Evolutionary conservation across 2,113 vertebrate genomes (phyloP).

Genomic region (Zosterops pallidus): DNA sequence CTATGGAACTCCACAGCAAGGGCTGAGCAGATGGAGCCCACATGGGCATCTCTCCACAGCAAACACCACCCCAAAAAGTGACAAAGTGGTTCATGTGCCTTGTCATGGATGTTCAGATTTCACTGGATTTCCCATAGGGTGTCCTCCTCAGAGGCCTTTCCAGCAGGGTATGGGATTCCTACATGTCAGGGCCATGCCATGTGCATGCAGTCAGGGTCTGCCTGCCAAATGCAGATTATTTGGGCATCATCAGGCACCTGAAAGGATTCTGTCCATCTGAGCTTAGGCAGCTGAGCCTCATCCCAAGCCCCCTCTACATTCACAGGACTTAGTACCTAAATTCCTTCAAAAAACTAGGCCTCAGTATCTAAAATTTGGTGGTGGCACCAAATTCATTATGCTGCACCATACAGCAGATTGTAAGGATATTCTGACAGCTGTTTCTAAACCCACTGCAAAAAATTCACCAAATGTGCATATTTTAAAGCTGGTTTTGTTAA

Average conservation of each 20-base stretch:
- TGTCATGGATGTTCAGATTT: accelerated
- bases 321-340: not conserved
- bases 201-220: not conserved
- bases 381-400: not conserved
- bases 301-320: not conserved
- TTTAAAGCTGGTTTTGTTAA: not conserved
- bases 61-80: not conserved
- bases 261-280: not conserved
- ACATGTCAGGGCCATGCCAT: accelerated
- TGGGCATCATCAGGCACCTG: not conserved
- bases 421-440: not conserved
- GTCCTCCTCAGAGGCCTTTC: not conserved
- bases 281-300: not conserved
- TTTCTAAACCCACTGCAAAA: not conserved
- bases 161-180: not conserved
- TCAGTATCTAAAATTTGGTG: not conserved
- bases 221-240: not conserved
- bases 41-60: not conserved
- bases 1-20: accelerated
- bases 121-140: accelerated
- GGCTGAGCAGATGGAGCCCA: not conserved
- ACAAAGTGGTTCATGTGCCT: not conserved
- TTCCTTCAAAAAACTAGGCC: not conserved
- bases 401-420: not conserved
- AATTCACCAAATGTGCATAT: not conserved